Conservation (phyloP, 2,113 vertebrate genomes). For the Triplophysa tibetana region DNA sequence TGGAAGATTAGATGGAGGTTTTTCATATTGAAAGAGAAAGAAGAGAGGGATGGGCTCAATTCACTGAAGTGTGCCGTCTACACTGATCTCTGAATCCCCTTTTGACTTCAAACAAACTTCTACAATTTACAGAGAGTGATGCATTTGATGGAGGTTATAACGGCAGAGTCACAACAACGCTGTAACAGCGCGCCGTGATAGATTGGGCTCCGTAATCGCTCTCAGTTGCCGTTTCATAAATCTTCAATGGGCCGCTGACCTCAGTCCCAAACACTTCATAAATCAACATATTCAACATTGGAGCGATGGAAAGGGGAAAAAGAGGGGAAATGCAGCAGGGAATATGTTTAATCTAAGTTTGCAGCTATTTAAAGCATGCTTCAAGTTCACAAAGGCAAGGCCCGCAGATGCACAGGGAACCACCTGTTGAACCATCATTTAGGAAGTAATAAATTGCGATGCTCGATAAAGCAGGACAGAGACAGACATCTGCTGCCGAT, state of each 20-base stretch:
- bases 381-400: conserved; percentile 63
- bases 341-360: conserved; percentile 60
- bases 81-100: conserved; percentile 22
- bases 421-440: conserved; percentile 69
- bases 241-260: conserved; percentile 72
- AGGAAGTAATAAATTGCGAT: conserved; percentile 67
- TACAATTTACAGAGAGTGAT: conserved; percentile 49
- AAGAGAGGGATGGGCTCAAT: conserved; percentile 10
- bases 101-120: conserved; percentile 45
- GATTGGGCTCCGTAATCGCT: conserved; percentile 64
- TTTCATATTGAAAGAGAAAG: conserved; percentile 30
- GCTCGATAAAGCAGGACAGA: conserved; percentile 65
- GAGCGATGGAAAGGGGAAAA: conserved; percentile 52
- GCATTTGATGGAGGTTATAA: conserved; percentile 63
- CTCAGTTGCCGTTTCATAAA: conserved; percentile 74
- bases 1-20: conserved; percentile 11
- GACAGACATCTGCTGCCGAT: conserved; percentile 67
- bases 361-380: conserved; percentile 62
- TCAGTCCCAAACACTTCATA: conserved; percentile 71
- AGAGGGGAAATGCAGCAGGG: conserved; percentile 59
- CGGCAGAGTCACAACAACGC: conserved; percentile 57
- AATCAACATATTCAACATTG: conserved; percentile 72
- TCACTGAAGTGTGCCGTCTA: conserved; percentile 17
- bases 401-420: conserved; percentile 61
- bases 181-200: conserved; percentile 68